Base-by-base conservation (phyloP, 2,888 invertebrate species). In the Trypoxylon attenuatum region DNA sequence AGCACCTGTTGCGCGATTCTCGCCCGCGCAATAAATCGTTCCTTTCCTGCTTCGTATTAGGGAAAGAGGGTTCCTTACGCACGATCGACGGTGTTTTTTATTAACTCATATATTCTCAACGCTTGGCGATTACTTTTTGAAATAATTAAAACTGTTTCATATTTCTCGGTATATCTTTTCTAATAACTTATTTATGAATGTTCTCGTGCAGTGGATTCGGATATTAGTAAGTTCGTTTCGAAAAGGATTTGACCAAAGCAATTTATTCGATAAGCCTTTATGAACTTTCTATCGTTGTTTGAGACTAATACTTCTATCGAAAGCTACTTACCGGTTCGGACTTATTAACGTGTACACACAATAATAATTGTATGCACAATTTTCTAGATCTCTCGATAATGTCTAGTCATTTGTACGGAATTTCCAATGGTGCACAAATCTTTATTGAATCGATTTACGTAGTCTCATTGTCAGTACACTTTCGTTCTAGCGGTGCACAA, bases 401-500 rank as follows among this genome's bases (percentile, higher is more conserved):
- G 13, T 51, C 27, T 55, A 23, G 21, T 51, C 25, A 57, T 51
- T 54, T 53, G 15, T 50, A 29, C 21, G 21, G 42, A 18, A 52
- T 46, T 47, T 58, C 23, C 2, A 29, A 21, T 42, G 22, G 18
- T 51, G 33, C 27, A 58, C 42, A 23, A 19, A 21, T 47, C 15
- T 58, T 58, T 46, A 8, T 29, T 45, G 33, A n/a, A n/a, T n/a
- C n/a, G n/a, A n/a, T 23, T n/a, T 25, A 53, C 23, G 22, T 50
- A 18, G 41, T 50, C 39, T 5, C 43, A 6, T 23, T 25, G 15
- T 52, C n/a, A n/a, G n/a, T 58, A 33, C 5, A 51, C 41, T 54
- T 62, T 59, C 27, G 23, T 68, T 69, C 66, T 47, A 22, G 42
- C 25, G 15, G 13, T 47, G 59, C 59, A 64, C 64, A 33, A 52